These are phyloP conservation scores for Perdix hodgsoniae DNA, from an alignment of 2,797 vertebrate genomes.

Conservation along the genomic window DNA sequence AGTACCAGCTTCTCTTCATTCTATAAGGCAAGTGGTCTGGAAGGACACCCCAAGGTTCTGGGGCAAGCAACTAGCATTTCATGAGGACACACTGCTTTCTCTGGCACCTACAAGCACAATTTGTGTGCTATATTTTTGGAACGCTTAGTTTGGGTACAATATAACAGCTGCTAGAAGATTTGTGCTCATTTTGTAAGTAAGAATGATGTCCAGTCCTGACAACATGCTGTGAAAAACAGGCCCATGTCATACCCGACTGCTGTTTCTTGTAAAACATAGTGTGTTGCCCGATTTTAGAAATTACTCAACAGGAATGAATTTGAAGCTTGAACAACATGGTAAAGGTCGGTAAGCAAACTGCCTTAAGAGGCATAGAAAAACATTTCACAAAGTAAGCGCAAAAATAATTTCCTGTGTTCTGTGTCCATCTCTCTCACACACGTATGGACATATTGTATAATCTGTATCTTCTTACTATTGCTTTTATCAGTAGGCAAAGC, in stretches of 20 bases:
- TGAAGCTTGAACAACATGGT: constrained; percentile 51
- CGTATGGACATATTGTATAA: neutral
- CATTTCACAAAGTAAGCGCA: constrained; percentile 33
- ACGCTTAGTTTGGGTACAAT: neutral
- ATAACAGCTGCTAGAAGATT: neutral
- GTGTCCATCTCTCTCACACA: neutral
- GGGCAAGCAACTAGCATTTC: fast-evolving
- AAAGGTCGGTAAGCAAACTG: constrained; percentile 58
- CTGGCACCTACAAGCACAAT: neutral
- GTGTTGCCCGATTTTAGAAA: constrained; percentile 66
- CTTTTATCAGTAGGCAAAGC: neutral
- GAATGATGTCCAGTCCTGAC: constrained; percentile 18
- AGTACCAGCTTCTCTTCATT: neutral
- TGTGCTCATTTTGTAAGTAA: constrained; percentile 24
- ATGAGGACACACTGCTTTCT: neutral
- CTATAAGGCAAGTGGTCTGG: neutral
- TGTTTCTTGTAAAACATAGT: constrained; percentile 34
- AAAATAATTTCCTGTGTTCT: neutral
- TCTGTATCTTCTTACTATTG: neutral
- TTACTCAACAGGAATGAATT: constrained; percentile 68
- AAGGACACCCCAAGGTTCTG: neutral
- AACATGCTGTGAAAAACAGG: neutral
- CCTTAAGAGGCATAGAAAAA: constrained; percentile 63
- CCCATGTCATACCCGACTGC: neutral
- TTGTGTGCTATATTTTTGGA: neutral